Percentiles rank a stretch among this genome's conserved stretches.
Conservation (phyloP, 92 coral and sea anemone species). For the Umimayanthus kanabou region DNA sequence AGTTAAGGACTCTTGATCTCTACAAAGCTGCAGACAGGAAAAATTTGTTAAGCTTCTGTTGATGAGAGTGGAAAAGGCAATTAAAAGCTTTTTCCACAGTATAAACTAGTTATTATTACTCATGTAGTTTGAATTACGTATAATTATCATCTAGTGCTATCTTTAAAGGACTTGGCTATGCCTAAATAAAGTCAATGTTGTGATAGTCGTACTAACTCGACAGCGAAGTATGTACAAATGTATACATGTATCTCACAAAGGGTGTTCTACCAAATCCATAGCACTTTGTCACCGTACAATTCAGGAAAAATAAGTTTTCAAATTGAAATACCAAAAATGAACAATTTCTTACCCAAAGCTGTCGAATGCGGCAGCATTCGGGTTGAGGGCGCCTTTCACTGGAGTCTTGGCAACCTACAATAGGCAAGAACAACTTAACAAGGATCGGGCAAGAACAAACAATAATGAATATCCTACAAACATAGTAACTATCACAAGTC, state of each 20-base stretch:
- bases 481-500: slow-evolving; percentile 34
- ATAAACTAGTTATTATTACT: slow-evolving; percentile 10
- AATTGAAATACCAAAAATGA: background rate
- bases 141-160: background rate
- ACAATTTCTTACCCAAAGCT: slow-evolving; percentile 25
- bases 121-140: slow-evolving; percentile 1
- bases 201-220: background rate
- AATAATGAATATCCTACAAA: slow-evolving; percentile 22
- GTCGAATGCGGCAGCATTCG: slow-evolving; percentile 43
- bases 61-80: background rate
- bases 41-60: background rate
- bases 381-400: slow-evolving; percentile 47
- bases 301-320: background rate
- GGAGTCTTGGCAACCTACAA: slow-evolving; percentile 45
- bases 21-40: background rate
- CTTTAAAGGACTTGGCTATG: background rate
- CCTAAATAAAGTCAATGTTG: slow-evolving; percentile 21
- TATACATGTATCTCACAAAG: background rate
- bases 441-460: slow-evolving; percentile 7
- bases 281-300: no score
- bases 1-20: background rate
- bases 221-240: background rate
- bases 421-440: background rate
- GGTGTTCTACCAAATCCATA: background rate
- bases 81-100: background rate